These are phyloP conservation scores for Megatriorchis doriae DNA, from an alignment of 2,113 vertebrate genomes.

Conservation along the genomic window DNA sequence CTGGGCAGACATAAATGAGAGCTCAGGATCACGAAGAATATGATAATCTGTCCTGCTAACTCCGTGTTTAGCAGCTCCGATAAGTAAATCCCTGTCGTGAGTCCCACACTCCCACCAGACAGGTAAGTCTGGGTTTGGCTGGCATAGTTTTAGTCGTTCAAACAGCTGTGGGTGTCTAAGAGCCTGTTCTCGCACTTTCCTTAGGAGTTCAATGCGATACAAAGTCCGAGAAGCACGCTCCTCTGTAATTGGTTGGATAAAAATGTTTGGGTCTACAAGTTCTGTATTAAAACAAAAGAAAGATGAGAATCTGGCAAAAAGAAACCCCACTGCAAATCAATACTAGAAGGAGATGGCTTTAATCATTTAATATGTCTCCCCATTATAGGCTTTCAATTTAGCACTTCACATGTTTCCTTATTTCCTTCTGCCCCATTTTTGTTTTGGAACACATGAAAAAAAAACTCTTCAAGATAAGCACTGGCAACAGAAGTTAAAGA, in stretches of 20 bases:
- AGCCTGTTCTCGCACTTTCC: slow-evolving; percentile 96
- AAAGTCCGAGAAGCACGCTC: slow-evolving; percentile 95
- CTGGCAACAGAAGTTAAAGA: background rate
- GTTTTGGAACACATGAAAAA: no score
- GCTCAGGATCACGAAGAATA: slow-evolving; percentile 95
- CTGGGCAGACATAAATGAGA: slow-evolving; percentile 92
- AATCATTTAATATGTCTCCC: background rate
- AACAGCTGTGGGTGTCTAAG: slow-evolving; percentile 87
- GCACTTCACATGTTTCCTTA: background rate
- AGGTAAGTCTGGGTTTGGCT: slow-evolving; percentile 90
- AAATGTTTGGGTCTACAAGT: slow-evolving; percentile 85
- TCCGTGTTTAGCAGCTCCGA: slow-evolving; percentile 94
- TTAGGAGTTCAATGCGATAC: slow-evolving; percentile 93
- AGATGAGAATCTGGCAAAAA: background rate
- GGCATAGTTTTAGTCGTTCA: slow-evolving; percentile 89
- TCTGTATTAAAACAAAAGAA: slow-evolving; percentile 71
- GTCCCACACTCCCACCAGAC: slow-evolving; percentile 94
- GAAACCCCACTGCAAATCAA: background rate
- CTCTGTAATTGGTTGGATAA: slow-evolving; percentile 96
- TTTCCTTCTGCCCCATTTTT: background rate
- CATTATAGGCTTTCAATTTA: background rate
- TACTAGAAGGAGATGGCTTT: background rate
- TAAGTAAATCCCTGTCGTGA: slow-evolving; percentile 93
- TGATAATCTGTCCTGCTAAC: slow-evolving; percentile 99
- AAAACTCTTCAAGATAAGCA: background rate